Evolutionary conservation across 2,113 vertebrate genomes (phyloP).

Genomic region (Limanda limanda): DNA sequence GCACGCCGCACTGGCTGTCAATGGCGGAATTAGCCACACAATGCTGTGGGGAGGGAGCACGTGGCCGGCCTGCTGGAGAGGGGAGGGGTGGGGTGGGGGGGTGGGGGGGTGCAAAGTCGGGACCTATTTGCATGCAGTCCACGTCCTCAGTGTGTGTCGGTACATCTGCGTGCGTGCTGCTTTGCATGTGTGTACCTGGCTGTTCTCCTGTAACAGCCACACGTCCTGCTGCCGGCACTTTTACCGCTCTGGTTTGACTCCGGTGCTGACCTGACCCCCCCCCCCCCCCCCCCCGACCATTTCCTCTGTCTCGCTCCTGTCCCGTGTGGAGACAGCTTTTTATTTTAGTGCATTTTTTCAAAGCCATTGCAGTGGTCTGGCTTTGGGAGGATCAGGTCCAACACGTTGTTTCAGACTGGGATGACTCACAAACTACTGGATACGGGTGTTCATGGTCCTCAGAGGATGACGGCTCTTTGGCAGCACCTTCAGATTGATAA

Average conservation of each 20-base stretch:
- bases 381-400: neutral
- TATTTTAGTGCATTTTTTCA: neutral
- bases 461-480: no score
- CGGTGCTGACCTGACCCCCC: conserved; percentile 58
- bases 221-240: conserved; percentile 79
- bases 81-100: no score
- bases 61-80: conserved; percentile 47
- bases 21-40: conserved; percentile 64
- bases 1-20: conserved; percentile 56
- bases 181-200: conserved; percentile 63
- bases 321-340: conserved; percentile 53
- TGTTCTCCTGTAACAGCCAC: conserved; percentile 69
- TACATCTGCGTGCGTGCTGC: conserved; percentile 32
- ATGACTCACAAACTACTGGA: no score
- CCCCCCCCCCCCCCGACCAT: conserved; percentile 52
- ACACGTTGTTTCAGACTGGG: no score
- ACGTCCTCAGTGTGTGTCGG: conserved; percentile 27
- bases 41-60: conserved; percentile 61
- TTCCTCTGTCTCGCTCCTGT: conserved; percentile 76
- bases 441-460: no score
- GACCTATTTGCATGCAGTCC: conserved; percentile 69
- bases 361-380: no score
- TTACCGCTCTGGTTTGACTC: conserved; percentile 78
- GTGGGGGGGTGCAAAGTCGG: conserved; percentile 41
- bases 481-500: no score